Base-by-base conservation (phyloP, 1,140 invertebrate genomes). In the Trichonephila clavipes region DNA sequence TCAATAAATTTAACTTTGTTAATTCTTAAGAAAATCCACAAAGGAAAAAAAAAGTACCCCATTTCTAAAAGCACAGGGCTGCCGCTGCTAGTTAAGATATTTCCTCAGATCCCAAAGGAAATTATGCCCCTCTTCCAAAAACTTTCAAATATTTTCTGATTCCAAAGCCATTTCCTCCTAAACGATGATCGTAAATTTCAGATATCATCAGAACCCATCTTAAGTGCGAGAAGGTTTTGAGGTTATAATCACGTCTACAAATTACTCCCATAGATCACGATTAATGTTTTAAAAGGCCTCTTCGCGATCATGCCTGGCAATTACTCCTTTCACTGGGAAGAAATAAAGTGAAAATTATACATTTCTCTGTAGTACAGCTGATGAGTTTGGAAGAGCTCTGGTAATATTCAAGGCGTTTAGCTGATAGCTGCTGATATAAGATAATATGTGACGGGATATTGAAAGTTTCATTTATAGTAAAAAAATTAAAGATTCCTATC, bases 91-190 rank as follows among this genome's bases (percentile, higher is more conserved):
- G 66, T 69, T 69, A 69, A 69, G 21, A 51, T 28, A 77, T 77
- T 77, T 77, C 69, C 69, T 24, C 28, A 6, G 28, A 28, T 24
- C 28, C 69, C 14, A 28, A 18, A 40, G 18, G 69, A 40, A 77
- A 28, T 28, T 34, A 34, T 24, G 28, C 28, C 28, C 28, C 7
- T 12, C 58, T 58, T 24, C 44, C 44, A 85, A 85, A 59, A 85
- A 85, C 82, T 51, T 85, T 85, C 40, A 85, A 85, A 85, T 85
- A 85, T 85, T 58, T 85, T 85, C 82, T 59, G 28, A 85, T 85
- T n/a, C 58, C n/a, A 66, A 66, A 64, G 8, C 40, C 34, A 58
- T 88, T 88, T 12, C 61, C 21, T 64, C 24, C 61, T 10, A 66
- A 88, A 88, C n/a, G 59, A n/a, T 66, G 59, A 28, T 44, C 86